Conservation (phyloP, 2,113 vertebrate genomes). For the Andinoacara biseriatus region DNA sequence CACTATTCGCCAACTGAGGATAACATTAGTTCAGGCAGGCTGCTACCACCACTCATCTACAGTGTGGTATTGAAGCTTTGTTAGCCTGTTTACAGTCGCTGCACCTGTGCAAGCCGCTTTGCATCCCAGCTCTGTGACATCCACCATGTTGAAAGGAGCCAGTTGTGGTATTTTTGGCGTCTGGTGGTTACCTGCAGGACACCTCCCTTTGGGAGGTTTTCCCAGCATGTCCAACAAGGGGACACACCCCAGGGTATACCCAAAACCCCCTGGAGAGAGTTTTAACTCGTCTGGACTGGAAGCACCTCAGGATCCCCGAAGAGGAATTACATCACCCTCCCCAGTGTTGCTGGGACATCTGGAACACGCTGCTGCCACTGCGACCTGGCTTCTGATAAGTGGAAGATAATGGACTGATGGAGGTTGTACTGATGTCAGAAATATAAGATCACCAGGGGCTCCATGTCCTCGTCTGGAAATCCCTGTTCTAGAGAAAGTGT, state of each 20-base stretch:
- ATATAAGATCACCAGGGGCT: not conserved
- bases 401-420: not conserved
- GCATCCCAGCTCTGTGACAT: not conserved
- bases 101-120: not conserved
- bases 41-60: not conserved
- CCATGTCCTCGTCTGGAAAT: not conserved
- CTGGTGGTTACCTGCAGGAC: not conserved
- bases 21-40: no score
- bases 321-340: not conserved
- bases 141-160: not conserved
- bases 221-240: not conserved
- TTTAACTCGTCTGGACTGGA: not conserved
- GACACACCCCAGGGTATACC: not conserved
- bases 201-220: not conserved
- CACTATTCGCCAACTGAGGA: not conserved
- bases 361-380: not conserved
- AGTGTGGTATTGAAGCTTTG: not conserved
- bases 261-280: not conserved
- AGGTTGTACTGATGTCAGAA: not conserved
- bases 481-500: not conserved
- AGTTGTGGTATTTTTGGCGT: not conserved
- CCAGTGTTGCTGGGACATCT: not conserved
- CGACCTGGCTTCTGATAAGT: not conserved
- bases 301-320: not conserved
- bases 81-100: not conserved